Evolutionary conservation across 2,888 invertebrate genomes (phyloP), one percentile per base, ranked within the genome.

Genomic region (Labia minor): DNA sequence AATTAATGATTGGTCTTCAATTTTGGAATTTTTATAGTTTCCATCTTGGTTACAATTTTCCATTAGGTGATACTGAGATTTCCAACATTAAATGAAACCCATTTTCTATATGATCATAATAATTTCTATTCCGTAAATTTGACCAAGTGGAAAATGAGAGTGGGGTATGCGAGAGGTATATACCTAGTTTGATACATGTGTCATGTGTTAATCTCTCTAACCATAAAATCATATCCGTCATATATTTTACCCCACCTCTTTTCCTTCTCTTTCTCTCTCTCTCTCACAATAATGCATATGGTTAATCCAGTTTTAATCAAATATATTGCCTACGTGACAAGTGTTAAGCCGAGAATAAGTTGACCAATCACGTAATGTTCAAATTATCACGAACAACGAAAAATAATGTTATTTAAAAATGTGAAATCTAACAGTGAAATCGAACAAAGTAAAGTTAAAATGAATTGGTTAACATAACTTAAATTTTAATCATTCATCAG

Each of bases 321-420:
- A 49, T 49, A 49, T 49, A 49, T 49, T 49, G 49, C 49, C 49
- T 49, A 49, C 49, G 49, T 49, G 49, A 49, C 49, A 49, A 49
- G 49, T 49, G 49, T 49, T 49, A 49, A 49, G 49, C 49, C 49
- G 14, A 16, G 49, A 49, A 49, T 49, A 49, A 49, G 49, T 49
- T 49, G 49, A 49, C 49, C 49, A 49, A 49, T 49, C 49, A 49
- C 49, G 49, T 49, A 49, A 49, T 49, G 49, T 10, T 49, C 49
- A 49, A 49, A 49, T 49, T 49, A 49, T 49, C 49, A 49, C 49
- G 49, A 16, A 16, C 49, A 3, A 49, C 3, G 14, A 49, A 49
- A 49, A 49, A 49, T n/a, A 49, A 16, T n/a, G 49, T 49, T 16
- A 49, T 49, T 49, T 49, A 10, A n/a, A 26, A 26, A 26, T 26